These are phyloP conservation scores for Ephydatia muelleri DNA, from an alignment of 37 sponge, comb jelly and placozoan genomes.

Conservation along the genomic window DNA sequence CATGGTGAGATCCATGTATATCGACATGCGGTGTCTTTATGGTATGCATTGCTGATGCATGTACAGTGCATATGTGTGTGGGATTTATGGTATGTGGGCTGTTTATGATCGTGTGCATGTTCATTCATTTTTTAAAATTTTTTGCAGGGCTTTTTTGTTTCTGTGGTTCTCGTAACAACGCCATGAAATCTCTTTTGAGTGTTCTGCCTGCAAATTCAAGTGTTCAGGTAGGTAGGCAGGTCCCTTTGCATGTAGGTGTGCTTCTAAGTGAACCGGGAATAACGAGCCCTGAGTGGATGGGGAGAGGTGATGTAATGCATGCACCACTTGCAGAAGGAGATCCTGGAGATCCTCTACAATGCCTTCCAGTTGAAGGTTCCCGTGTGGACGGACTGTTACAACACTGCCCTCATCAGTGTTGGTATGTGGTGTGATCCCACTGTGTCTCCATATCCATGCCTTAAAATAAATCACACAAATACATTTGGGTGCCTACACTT, in stretches of 20 bases:
- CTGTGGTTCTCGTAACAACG: constrained; percentile 21
- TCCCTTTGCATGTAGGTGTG: neutral
- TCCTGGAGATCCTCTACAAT: constrained; percentile 69
- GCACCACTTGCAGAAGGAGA: constrained; percentile 40
- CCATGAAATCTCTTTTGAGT: constrained; percentile 35
- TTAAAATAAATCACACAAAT: too few relatives aligned
- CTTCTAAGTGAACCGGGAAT: too few relatives aligned
- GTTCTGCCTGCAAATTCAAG: constrained; percentile 36
- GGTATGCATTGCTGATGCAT: too few relatives aligned
- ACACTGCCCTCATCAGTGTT: constrained; percentile 67
- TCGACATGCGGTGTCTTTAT: neutral
- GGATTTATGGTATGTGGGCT: too few relatives aligned
- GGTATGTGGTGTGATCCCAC: constrained; percentile 52
- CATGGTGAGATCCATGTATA: neutral
- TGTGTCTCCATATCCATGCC: too few relatives aligned
- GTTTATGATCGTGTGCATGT: too few relatives aligned
- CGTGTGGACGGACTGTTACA: constrained; percentile 69
- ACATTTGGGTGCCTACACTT: too few relatives aligned
- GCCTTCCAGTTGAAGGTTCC: constrained; percentile 84
- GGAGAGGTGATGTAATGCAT: neutral
- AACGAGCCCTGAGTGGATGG: too few relatives aligned
- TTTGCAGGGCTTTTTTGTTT: constrained; percentile 30
- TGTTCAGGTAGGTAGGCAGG: constrained; percentile 46
- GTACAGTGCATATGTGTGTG: constrained; percentile 1
- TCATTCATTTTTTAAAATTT: neutral